A percentile compares a stretch with the other conserved stretches of the same genome.
Conservation (phyloP, 2,888 invertebrate genomes). For the Agrotis exclamationis region DNA sequence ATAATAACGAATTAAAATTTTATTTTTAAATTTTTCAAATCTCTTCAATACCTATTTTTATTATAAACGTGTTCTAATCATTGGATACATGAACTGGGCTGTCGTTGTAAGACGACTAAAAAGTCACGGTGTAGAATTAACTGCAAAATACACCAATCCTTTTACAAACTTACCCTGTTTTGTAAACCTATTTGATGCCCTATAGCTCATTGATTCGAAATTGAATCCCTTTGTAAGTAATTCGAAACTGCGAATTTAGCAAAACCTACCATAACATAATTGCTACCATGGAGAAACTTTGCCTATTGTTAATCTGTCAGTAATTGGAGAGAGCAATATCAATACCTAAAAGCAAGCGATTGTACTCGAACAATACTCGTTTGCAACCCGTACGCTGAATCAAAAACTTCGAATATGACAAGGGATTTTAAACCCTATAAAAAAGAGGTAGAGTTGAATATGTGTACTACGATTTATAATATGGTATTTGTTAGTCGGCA, state of each 20-base stretch:
- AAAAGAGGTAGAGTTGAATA: conserved; percentile 18
- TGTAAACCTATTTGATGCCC: background rate
- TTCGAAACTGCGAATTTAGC: too few species aligned
- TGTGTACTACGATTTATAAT: background rate
- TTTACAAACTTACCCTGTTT: background rate
- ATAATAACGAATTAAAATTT: too few species aligned
- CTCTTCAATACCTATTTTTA: too few species aligned
- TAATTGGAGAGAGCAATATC: conserved; percentile 55
- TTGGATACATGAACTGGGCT: too few species aligned
- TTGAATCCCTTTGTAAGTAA: background rate
- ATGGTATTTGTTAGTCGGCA: conserved; percentile 56
- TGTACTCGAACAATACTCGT: conserved; percentile 55
- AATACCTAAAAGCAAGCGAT: conserved; percentile 47
- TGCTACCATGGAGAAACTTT: conserved; percentile 22
- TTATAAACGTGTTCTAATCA: too few species aligned
- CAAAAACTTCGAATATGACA: conserved; percentile 43
- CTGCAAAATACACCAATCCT: too few species aligned
- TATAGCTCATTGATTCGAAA: background rate
- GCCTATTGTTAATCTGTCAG: conserved; percentile 51
- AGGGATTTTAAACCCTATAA: conserved; percentile 33
- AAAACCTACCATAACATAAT: conserved; percentile 14
- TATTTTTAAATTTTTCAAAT: too few species aligned
- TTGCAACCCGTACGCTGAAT: conserved; percentile 50
- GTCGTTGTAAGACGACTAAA: too few species aligned
- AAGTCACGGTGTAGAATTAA: too few species aligned